Base-by-base conservation (phyloP, 2,888 invertebrate species). In the Chrysolina haemoptera region DNA sequence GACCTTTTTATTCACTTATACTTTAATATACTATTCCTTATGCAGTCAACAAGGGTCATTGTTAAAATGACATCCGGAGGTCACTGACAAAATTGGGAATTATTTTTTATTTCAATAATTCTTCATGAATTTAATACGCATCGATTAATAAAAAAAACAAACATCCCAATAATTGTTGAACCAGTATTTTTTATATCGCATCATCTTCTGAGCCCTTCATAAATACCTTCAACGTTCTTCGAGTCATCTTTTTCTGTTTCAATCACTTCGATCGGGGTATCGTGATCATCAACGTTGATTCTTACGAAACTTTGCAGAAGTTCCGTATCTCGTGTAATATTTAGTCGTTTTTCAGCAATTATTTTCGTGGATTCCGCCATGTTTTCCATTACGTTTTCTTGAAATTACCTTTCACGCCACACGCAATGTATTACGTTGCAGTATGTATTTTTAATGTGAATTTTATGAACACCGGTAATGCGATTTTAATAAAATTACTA, bases 241-340 rank as follows among this genome's bases (percentile, higher is more conserved):
- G 72, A 66, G 22, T 64, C 48, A 27, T 72, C 66, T 67, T 64
- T 63, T 18, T 66, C 71, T 35, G 55, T 70, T 62, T 79, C 74
- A 68, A 75, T 67, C 74, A 79, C 80, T 68, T 78, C 77, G 22
- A 68, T 71, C 16, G 12, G 35, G 48, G 10, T 53, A 62, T 78
- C 91, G 6, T 90, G 90, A 35, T 91, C 90, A 1, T 90, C 91
- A 9, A 91, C 88, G 40, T 92, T 94, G 18, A 94, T 91, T 67
- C 95, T 90, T 16, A 94, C 93, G 85, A 94, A 96, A 85, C 95
- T 95, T 88, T 95, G 94, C 18, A 96, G 86, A 81, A 95, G 91
- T 85, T 95, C 95, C 92, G 83, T 93, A 91, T 62, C 92, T 91
- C 41, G 92, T 90, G 69, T 92, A 66, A 82, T 84, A 66, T 80